Percentiles rank a stretch among this genome's conserved stretches.
Conservation (phyloP, 2,797 vertebrate genomes). For the Chaenodraco wilsoni region DNA sequence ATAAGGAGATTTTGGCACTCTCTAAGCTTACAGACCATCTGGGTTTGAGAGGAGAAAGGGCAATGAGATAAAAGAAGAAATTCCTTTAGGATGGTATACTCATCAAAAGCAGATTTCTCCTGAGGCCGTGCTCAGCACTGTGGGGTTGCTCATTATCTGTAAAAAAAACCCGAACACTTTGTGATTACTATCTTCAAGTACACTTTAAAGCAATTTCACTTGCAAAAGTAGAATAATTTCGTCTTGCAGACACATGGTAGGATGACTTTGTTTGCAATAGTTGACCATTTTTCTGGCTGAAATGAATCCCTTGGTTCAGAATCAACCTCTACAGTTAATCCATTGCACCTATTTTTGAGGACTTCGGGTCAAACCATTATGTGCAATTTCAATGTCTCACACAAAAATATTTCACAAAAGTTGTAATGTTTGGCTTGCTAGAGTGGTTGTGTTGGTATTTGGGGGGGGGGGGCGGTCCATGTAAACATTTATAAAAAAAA, state of each 20-base stretch:
- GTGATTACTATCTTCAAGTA: not conserved
- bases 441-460: not conserved
- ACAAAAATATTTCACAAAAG: no score
- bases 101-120: conserved; percentile 54
- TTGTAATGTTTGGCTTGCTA: no score
- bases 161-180: not conserved
- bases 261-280: not conserved
- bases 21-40: conserved; percentile 45
- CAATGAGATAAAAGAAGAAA: conserved; percentile 32
- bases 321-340: no score
- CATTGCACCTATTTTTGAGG: no score
- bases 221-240: not conserved
- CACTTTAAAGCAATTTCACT: not conserved
- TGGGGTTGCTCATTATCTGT: conserved; percentile 28
- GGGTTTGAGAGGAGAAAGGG: conserved; percentile 25
- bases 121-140: not conserved
- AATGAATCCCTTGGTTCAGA: not conserved
- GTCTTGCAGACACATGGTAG: not conserved
- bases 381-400: no score
- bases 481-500: no score
- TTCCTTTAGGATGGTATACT: conserved; percentile 43
- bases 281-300: not conserved
- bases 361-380: no score
- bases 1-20: conserved; percentile 40
- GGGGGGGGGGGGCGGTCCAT: no score